A percentile compares a stretch with the other conserved stretches of the same genome.
These are phyloP conservation scores for Drosophila tristis DNA, from an alignment of 1,140 invertebrate species.

Conservation along the genomic window DNA sequence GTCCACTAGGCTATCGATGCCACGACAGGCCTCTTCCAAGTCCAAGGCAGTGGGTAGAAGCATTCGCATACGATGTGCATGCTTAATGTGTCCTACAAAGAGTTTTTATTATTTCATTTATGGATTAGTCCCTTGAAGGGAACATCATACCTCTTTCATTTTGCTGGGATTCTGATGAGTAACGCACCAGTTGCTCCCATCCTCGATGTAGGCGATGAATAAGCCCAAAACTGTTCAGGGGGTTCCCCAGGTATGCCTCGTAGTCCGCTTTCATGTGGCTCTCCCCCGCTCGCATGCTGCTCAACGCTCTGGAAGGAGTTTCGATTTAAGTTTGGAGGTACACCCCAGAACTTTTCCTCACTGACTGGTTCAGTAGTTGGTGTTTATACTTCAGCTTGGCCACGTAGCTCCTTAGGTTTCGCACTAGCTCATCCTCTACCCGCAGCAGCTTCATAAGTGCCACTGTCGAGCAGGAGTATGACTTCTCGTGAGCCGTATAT, in stretches of 20 bases:
- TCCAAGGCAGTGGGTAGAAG: constrained; percentile 24
- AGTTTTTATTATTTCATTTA: not conserved
- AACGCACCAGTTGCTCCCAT: constrained; percentile 33
- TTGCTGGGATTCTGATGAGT: not conserved
- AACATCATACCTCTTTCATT: constrained; percentile 9
- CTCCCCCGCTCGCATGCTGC: not conserved
- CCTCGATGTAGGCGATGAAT: constrained; percentile 19
- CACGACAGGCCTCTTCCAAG: constrained; percentile 25
- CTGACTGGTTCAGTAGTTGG: constrained; percentile 20
- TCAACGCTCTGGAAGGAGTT: constrained; percentile 8
- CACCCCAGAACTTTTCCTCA: accelerated
- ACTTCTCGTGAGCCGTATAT: not conserved
- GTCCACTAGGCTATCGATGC: constrained; percentile 16
- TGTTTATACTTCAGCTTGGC: constrained; percentile 17
- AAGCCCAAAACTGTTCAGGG: constrained; percentile 36
- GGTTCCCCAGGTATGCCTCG: constrained; percentile 35
- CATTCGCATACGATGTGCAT: constrained; percentile 13
- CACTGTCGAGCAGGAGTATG: constrained; percentile 16
- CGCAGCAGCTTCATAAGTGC: constrained; percentile 13
- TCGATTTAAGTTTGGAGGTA: not conserved
- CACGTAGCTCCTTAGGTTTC: constrained; percentile 25
- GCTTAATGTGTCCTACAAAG: constrained; percentile 14
- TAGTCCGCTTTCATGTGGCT: constrained; percentile 2
- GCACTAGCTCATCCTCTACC: constrained; percentile 21
- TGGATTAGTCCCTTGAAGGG: not conserved